Evolutionary conservation across 2,888 invertebrate species (phyloP).

Genomic region (Allygus modestus): DNA sequence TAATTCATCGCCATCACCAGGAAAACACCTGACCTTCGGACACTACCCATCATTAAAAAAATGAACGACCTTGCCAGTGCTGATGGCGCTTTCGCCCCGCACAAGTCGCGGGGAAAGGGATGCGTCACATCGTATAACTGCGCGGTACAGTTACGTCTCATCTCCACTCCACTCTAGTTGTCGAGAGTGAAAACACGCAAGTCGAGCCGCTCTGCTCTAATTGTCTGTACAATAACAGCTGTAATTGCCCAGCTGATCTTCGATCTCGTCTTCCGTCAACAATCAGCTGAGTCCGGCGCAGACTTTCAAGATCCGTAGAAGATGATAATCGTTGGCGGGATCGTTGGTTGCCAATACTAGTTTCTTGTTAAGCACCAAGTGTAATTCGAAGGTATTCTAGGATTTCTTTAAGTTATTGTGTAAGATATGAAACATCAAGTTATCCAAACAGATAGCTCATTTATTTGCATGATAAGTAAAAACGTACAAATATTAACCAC

Average conservation of each 20-base stretch:
- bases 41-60: slow-evolving; percentile 13
- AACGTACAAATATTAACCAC: too few relatives aligned
- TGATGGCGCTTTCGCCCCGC: slow-evolving; percentile 44
- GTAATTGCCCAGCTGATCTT: slow-evolving; percentile 14
- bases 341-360: too few relatives aligned
- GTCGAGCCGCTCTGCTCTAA: background rate
- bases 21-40: slow-evolving; percentile 36
- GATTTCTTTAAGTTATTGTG: too few relatives aligned
- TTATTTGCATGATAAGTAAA: too few relatives aligned
- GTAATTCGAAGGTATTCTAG: too few relatives aligned
- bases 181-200: slow-evolving; percentile 5
- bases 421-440: too few relatives aligned
- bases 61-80: slow-evolving; percentile 14
- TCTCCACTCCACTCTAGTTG: background rate
- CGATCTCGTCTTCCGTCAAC: background rate
- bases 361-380: too few relatives aligned
- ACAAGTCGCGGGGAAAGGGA: slow-evolving; percentile 14
- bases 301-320: too few relatives aligned
- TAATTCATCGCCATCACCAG: background rate
- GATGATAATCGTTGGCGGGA: too few relatives aligned
- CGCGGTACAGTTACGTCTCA: slow-evolving; percentile 26
- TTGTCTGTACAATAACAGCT: background rate
- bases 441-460: too few relatives aligned
- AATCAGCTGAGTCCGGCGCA: background rate
- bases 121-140: slow-evolving; percentile 43